Evolutionary conservation across 2,888 invertebrate genomes (phyloP).

Genomic region (Sphaerophoria taeniata): DNA sequence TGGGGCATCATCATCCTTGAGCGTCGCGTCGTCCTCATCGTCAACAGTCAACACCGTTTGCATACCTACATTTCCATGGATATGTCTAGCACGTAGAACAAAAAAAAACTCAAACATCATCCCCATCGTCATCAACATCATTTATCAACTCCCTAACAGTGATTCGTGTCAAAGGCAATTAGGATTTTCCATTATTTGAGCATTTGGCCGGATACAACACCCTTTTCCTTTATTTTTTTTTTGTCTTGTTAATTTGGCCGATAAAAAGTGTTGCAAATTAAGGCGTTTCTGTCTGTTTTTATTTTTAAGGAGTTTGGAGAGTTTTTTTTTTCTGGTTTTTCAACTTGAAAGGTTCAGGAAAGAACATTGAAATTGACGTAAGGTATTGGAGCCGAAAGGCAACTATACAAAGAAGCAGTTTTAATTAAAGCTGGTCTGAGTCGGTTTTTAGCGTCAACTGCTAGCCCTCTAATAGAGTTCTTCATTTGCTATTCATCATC

Average conservation of each 20-base stretch:
- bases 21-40: not conserved
- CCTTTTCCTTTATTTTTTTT: slow-evolving; percentile 25
- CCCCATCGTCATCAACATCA: slow-evolving; percentile 45
- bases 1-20: slow-evolving; percentile 12
- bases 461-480: too few species aligned
- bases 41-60: slow-evolving; percentile 20
- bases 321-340: not conserved
- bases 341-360: too few species aligned
- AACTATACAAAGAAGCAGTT: not conserved
- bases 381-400: not conserved
- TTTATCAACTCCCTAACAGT: slow-evolving; percentile 65
- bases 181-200: slow-evolving; percentile 58
- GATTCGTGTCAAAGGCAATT: slow-evolving; percentile 64
- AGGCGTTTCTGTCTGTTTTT: slow-evolving; percentile 1
- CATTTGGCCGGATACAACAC: slow-evolving; percentile 61
- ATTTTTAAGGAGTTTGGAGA: not conserved
- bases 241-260: slow-evolving; percentile 42
- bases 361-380: not conserved
- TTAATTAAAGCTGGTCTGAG: too few species aligned
- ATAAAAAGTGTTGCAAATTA: slow-evolving; percentile 44
- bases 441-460: too few species aligned
- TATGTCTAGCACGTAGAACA: not conserved
- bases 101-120: slow-evolving; percentile 20
- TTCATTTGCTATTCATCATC: too few species aligned
- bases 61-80: not conserved